Evolutionary conservation across 2,888 invertebrate species (phyloP), one percentile per base, ranked within the genome.

Genomic region (Hyles lineata): DNA sequence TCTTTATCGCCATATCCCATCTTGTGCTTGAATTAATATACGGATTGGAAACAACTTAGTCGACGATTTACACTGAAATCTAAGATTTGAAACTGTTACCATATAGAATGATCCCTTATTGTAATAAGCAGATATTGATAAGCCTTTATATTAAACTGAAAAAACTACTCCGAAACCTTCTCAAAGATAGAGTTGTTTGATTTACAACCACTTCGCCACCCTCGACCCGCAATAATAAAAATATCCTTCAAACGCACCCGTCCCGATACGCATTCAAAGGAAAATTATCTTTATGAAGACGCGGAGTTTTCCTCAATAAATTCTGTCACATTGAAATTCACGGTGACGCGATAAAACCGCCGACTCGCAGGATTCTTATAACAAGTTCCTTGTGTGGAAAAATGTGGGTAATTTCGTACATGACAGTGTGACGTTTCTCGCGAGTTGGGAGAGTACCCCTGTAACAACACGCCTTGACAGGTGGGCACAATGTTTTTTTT

Each of bases 271-370:
- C 23, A 50, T 67, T 67, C 67, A 50, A 43, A 23, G 67, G 50
- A 43, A 23, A 67, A 67, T 50, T 67, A 67, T 67, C 50, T 43
- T 21, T 6, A 43, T 35, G 35, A 43, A 63, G 43, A 35, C 23
- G 67, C 23, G 21, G 17, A 43, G 43, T 67, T 67, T 62, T 50
- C 67, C 50, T 67, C 67, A 50, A 67, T 67, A 67, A 43, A 67
- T 50, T 50, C 21, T 23, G 50, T 8, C 43, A 67, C 67, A 6
- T n/a, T 15, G 43, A 50, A 67, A 50, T 67, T 67, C 67, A 67
- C 50, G 43, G 23, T 43, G 50, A 23, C 9, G 43, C 63, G 63
- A 35, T 62, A 63, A 67, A 63, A 61, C 29, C 23, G 11, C 17
- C 29, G 6, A 61, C 6, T 32, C 32, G n/a, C 32, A n/a, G n/a